Evolutionary conservation across 2,888 invertebrate genomes (phyloP).

Genomic region (Myopa tessellatipennis): DNA sequence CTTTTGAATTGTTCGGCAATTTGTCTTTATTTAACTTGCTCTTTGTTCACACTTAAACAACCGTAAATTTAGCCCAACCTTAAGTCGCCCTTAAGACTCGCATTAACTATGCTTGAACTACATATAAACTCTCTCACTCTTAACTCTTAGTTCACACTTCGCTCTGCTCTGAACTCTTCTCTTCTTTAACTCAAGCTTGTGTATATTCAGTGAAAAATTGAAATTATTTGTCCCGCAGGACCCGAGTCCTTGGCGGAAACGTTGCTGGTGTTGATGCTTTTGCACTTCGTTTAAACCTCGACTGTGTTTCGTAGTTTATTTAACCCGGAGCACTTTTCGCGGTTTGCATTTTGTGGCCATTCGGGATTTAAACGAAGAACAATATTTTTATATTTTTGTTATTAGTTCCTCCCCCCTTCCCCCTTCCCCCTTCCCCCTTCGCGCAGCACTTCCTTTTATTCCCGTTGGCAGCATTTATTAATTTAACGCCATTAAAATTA

Average conservation of each 20-base stretch:
- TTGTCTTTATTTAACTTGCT: too few species aligned
- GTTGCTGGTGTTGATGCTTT: slow-evolving; percentile 16
- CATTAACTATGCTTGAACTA: too few species aligned
- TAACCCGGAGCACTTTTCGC: slow-evolving; percentile 21
- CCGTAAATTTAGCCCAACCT: too few species aligned
- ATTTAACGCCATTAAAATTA: slow-evolving; percentile 45
- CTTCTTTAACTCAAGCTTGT: too few species aligned
- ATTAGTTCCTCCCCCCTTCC: not conserved
- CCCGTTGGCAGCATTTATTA: slow-evolving; percentile 43
- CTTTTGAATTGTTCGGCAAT: too few species aligned
- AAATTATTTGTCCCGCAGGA: slow-evolving; percentile 53
- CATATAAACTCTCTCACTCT: too few species aligned
- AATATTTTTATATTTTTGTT: slow-evolving; percentile 4
- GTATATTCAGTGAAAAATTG: slow-evolving; percentile 47
- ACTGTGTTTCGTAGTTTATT: slow-evolving; percentile 1
- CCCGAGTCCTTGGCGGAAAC: slow-evolving; percentile 36
- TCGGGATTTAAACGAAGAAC: slow-evolving; percentile 41
- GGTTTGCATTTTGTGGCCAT: slow-evolving; percentile 33
- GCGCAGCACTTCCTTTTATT: not conserved
- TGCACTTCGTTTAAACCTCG: not conserved
- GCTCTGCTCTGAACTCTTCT: too few species aligned
- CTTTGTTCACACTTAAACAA: too few species aligned
- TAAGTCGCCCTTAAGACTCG: too few species aligned
- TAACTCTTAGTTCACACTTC: too few species aligned
- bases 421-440: not conserved